Base-by-base conservation (phyloP, 2,113 vertebrate genomes). In the Corvus hawaiiensis region DNA sequence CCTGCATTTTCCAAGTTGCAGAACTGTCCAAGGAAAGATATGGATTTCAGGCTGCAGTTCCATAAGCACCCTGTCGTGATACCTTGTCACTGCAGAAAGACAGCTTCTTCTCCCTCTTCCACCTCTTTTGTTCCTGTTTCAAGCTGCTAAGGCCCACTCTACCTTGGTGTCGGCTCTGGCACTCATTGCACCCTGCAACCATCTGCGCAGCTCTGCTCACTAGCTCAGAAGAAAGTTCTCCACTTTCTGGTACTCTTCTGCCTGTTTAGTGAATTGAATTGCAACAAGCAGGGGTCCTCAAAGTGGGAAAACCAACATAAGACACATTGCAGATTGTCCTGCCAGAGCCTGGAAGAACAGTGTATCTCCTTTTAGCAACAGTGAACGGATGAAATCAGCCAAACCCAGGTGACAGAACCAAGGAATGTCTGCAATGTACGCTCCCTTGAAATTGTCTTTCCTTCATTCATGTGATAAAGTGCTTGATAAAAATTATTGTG, bases 401-500 rank as follows among this genome's bases (percentile, higher is more conserved):
- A 62, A 87, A 87, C 5, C 2, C 35, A 49, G 20, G 37, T 76
- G 51, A 61, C 2, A 35, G 26, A 87, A 58, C 35, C 1, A 24
- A 86, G 19, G 56, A 84, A 84, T n/a, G 11, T 54, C 39, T 44
- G 46, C 59, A 80, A 26, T 32, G 22, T 81, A 41, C 17, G 15
- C 82, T 76, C 30, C 61, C 58, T 54, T 82, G 66, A 84, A 89
- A 73, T 27, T 76, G 35, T 76, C 62, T 66, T 93, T 85, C 30
- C 54, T 78, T 84, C 88, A 58, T 46, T 71, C 61, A 72, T 59
- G 17, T 61, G 84, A 44, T 71, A 72, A 84, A 84, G 35, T 64
- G 11, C 52, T 85, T 90, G 62, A 85, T 64, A 90, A 87, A 91
- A 96, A 73, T 44, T 79, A 46, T 46, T 85, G 37, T 68, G 62